Evolutionary conservation across 1,140 invertebrate genomes (phyloP).

Genomic region (Anastatus disparis): DNA sequence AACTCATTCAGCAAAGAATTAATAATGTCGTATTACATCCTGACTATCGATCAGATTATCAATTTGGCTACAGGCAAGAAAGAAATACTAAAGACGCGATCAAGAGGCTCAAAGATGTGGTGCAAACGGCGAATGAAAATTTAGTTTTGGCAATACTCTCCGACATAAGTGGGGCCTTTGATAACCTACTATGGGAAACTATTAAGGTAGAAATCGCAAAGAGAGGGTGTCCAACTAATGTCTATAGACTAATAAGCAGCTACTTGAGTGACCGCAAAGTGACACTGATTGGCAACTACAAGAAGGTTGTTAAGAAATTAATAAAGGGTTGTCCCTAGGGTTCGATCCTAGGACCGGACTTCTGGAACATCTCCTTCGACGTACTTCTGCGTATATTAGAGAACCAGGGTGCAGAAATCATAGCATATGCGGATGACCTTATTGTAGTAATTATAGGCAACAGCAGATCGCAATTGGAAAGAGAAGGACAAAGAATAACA

Average conservation of each 20-base stretch:
- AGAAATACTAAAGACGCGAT: not conserved
- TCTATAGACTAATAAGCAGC: not conserved
- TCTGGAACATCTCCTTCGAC: not conserved
- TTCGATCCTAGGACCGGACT: not conserved
- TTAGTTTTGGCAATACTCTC: not conserved
- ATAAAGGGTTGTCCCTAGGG: not conserved
- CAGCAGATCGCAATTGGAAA: not conserved
- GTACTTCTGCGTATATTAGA: too few relatives aligned
- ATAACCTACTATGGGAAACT: not conserved
- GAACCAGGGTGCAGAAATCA: too few relatives aligned
- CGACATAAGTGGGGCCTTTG: not conserved
- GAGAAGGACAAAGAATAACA: not conserved
- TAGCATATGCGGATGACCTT: too few relatives aligned
- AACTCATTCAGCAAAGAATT: not conserved
- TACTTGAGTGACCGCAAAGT: not conserved
- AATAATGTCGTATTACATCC: not conserved
- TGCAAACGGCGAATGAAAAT: not conserved
- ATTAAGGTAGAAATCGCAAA: not conserved
- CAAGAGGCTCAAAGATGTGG: not conserved
- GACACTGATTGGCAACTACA: not conserved
- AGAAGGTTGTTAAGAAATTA: not conserved
- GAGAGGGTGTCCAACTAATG: too few relatives aligned
- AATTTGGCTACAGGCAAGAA: not conserved
- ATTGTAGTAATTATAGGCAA: not conserved
- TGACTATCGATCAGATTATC: not conserved